Base-by-base conservation (phyloP, 2,113 vertebrate species). In the Leptodactylus fuscus region DNA sequence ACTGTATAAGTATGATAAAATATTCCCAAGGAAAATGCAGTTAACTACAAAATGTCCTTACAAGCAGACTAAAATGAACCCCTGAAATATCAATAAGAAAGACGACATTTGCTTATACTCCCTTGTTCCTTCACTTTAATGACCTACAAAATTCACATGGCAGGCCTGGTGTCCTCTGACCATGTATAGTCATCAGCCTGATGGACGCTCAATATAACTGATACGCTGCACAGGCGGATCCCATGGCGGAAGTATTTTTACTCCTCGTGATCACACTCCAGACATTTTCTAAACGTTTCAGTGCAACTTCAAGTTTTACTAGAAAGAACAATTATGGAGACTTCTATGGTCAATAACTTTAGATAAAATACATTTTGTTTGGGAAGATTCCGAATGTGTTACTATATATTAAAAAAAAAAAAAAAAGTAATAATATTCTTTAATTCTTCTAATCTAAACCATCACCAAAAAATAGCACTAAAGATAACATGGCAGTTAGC, bases 121-220 rank as follows among this genome's bases (percentile, higher is more conserved):
- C 73, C 22, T 27, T 41, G n/a, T 58, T 44, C 5, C 53, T 62
- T n/a, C 53, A 16, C 78, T 86, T 58, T 71, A 88, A 80, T 74
- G 86, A 83, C 86, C 48, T 79, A 67, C 75, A 89, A 89, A 91
- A 90, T 81, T 86, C 2, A 82, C 89, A 85, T 53, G 71, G 70
- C 51, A 79, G 90, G 85, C 88, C 86, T 86, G 88, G 80, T 89
- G 53, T 85, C 87, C 38, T 88, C 60, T 89, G 83, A 88, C 87
- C 89, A 87, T 89, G 85, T 89, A 88, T 81, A 91, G 91, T 73
- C 83, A 88, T 34, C 81, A 88, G 81, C 88, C 88, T 88, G 70
- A 90, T 46, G 90, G 83, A 91, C 89, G 81, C 53, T 74, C 88
- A 87, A 88, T 81, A 85, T 67, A 89, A 81, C 90, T 88, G 87